Evolutionary conservation across 2,888 invertebrate genomes (phyloP).

Genomic region (Muschampia staudingeri): DNA sequence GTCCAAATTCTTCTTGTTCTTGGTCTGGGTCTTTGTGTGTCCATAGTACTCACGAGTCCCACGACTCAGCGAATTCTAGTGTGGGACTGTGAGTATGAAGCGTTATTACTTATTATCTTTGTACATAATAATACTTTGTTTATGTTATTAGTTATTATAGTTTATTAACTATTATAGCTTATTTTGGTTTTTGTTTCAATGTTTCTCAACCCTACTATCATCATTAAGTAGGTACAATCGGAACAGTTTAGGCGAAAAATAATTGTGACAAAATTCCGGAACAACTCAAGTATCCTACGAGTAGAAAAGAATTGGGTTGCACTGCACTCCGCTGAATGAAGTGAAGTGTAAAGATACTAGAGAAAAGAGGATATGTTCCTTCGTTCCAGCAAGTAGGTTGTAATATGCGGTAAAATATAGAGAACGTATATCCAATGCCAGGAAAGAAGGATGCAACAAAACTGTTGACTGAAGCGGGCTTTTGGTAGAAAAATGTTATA

Average conservation of each 20-base stretch:
- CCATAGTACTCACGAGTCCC: too few species aligned
- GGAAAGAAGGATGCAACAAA: constrained; percentile 34
- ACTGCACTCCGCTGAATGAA: constrained; percentile 45
- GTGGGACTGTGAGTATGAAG: too few species aligned
- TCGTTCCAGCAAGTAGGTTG: constrained; percentile 38
- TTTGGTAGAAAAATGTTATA: not conserved
- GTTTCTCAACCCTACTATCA: too few species aligned
- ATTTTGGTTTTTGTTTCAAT: too few species aligned
- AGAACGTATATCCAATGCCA: constrained; percentile 23
- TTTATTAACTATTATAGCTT: too few species aligned
- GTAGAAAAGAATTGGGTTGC: constrained; percentile 42
- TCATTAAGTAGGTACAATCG: too few species aligned
- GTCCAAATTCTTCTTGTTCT: too few species aligned
- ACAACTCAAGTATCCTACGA: not conserved
- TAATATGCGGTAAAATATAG: constrained; percentile 38
- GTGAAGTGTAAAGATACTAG: constrained; percentile 39
- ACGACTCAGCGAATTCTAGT: too few species aligned
- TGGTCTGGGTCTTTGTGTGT: too few species aligned
- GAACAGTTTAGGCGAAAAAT: constrained; percentile 32
- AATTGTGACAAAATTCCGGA: constrained; percentile 61
- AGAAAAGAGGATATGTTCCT: not conserved
- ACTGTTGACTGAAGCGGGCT: constrained; percentile 31
- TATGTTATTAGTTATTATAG: too few species aligned
- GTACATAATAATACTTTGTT: too few species aligned
- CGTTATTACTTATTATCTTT: too few species aligned